These are phyloP conservation scores for Murina feae DNA, from an alignment of 2,113 vertebrate genomes.

Conservation along the genomic window DNA sequence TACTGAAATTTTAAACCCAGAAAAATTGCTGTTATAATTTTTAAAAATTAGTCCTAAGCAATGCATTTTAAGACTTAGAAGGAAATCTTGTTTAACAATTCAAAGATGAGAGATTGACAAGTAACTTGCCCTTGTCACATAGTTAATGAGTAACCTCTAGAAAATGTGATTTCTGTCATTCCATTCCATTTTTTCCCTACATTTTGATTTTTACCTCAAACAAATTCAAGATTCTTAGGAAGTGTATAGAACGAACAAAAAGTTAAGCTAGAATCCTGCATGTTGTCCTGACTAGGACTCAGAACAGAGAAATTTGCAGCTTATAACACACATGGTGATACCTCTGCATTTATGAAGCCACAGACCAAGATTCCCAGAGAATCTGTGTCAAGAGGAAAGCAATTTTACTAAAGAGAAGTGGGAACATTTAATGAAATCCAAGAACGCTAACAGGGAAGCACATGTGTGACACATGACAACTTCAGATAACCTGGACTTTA, in stretches of 20 bases:
- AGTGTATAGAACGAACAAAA: neutral
- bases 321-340: neutral
- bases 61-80: neutral
- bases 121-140: neutral
- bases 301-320: neutral
- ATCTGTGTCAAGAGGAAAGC: neutral
- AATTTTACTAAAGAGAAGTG: neutral
- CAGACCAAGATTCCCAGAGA: neutral
- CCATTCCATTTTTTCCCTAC: neutral
- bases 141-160: neutral
- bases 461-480: neutral
- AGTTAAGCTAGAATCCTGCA: neutral
- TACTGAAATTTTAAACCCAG: neutral
- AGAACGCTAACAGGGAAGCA: neutral
- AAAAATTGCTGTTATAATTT: neutral
- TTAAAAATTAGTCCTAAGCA: neutral
- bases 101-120: neutral
- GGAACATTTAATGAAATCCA: neutral
- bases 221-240: neutral
- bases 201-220: neutral
- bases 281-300: neutral
- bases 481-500: neutral
- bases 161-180: slow-evolving; percentile 2
- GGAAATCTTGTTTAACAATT: neutral
- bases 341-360: neutral